These are phyloP conservation scores for Hydrozoanthus gracilis DNA, from an alignment of 92 coral and sea anemone species.

Conservation along the genomic window DNA sequence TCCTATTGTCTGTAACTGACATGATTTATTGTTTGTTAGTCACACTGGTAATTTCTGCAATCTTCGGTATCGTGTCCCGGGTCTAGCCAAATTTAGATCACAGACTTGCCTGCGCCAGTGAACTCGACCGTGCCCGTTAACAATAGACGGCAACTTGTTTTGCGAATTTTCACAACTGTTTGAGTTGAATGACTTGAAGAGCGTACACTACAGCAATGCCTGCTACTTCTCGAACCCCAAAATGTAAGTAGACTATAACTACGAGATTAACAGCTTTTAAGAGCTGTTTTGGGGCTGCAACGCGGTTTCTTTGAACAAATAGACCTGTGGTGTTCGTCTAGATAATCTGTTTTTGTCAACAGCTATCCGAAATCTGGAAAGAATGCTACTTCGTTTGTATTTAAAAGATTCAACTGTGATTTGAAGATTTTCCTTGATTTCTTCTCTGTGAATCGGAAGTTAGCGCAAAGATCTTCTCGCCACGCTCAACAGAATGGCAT, in stretches of 20 bases:
- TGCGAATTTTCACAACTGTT: conserved; percentile 12
- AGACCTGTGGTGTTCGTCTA: neutral
- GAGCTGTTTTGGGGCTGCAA: conserved; percentile 4
- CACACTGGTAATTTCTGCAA: conserved; percentile 26
- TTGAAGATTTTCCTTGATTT: neutral
- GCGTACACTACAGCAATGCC: conserved; percentile 24
- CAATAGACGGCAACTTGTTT: conserved; percentile 28
- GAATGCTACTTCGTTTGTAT: neutral
- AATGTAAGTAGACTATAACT: conserved; percentile 5
- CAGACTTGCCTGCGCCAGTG: conserved; percentile 37
- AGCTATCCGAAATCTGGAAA: neutral
- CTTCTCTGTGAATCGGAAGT: neutral
- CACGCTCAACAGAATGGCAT: neutral
- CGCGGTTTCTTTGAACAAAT: conserved; percentile 21
- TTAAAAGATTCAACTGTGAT: neutral
- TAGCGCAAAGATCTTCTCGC: neutral
- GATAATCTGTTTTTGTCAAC: conserved; percentile 36
- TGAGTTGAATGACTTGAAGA: conserved; percentile 33
- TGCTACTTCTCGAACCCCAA: conserved; percentile 40
- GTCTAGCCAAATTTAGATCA: conserved; percentile 38
- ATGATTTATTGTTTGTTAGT: conserved; percentile 19
- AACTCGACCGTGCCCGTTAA: conserved; percentile 20
- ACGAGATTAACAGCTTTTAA: neutral
- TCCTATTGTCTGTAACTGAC: neutral
- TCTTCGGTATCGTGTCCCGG: conserved; percentile 4